phyloP scores from a whole-genome alignment of 2,888 invertebrate genomes.

The Biston betularia region DNA sequence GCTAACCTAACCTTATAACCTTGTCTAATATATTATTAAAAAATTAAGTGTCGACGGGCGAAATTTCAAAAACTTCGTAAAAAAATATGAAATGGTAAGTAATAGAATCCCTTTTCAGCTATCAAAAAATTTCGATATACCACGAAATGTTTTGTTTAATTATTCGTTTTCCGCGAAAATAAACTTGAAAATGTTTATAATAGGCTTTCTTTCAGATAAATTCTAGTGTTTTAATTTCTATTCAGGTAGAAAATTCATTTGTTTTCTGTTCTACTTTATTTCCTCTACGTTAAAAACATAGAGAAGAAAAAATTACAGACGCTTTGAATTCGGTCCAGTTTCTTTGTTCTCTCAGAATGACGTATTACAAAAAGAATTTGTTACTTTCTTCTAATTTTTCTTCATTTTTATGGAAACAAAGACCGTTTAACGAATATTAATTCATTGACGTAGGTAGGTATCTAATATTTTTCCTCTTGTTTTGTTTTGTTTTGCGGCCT shows the following conservation, averaged over 20 bases:
- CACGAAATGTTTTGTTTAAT: too few relatives aligned
- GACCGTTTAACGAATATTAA: slow-evolving; percentile 6
- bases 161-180: too few relatives aligned
- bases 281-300: slow-evolving; percentile 11
- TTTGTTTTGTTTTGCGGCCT: neutral
- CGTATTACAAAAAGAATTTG: slow-evolving; percentile 46
- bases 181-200: too few relatives aligned
- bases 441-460: neutral
- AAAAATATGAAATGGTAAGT: too few relatives aligned
- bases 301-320: slow-evolving; percentile 38
- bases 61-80: too few relatives aligned
- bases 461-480: slow-evolving; percentile 1
- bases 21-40: too few relatives aligned
- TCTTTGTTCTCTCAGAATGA: slow-evolving; percentile 48
- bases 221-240: too few relatives aligned
- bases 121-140: too few relatives aligned
- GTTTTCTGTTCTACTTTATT: slow-evolving; percentile 6
- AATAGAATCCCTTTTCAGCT: too few relatives aligned
- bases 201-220: too few relatives aligned
- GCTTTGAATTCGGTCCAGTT: slow-evolving; percentile 45
- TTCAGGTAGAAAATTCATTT: neutral
- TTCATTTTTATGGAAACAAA: slow-evolving; percentile 17
- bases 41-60: too few relatives aligned
- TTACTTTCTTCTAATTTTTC: slow-evolving; percentile 35
- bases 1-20: too few relatives aligned